These are phyloP conservation scores for Epistrophe grossulariae DNA, from an alignment of 2,888 invertebrate species.

Conservation along the genomic window DNA sequence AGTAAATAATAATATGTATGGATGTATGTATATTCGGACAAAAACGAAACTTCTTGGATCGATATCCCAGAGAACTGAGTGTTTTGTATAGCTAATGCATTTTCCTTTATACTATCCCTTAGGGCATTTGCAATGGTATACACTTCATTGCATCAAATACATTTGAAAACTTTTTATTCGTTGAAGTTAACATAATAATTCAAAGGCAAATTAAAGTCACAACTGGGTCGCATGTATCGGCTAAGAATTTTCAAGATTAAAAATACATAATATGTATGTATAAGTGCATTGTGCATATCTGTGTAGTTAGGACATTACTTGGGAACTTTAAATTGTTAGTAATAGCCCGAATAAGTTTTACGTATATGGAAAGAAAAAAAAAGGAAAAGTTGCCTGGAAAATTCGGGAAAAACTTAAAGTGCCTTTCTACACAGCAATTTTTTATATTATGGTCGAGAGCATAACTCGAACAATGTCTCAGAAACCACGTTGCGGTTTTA, in stretches of 20 bases:
- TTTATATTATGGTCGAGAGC: no score
- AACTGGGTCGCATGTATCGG: background rate
- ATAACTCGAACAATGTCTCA: no score
- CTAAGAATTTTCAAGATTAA: background rate
- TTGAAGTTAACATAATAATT: conserved; percentile 8
- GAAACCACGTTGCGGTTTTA: no score
- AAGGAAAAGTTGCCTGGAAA: no score
- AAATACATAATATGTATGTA: no score
- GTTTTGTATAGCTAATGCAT: conserved; percentile 43
- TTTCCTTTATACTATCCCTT: conserved; percentile 4
- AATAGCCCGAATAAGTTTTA: no score
- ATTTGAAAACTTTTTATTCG: background rate
- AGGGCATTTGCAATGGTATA: conserved; percentile 33
- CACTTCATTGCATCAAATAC: conserved; percentile 34
- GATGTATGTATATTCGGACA: background rate
- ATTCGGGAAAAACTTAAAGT: no score
- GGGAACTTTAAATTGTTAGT: no score
- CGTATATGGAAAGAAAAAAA: no score
- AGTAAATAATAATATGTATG: background rate
- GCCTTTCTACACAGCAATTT: no score
- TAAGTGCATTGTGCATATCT: no score
- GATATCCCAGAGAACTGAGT: conserved; percentile 24
- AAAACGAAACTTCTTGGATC: conserved; percentile 28
- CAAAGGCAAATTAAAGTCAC: conserved; percentile 10
- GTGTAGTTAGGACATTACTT: no score